Percentiles rank a stretch among this genome's conserved stretches.
phyloP scores from a whole-genome alignment of 2,113 vertebrate species.

The Tychaedon coryphoeus region DNA sequence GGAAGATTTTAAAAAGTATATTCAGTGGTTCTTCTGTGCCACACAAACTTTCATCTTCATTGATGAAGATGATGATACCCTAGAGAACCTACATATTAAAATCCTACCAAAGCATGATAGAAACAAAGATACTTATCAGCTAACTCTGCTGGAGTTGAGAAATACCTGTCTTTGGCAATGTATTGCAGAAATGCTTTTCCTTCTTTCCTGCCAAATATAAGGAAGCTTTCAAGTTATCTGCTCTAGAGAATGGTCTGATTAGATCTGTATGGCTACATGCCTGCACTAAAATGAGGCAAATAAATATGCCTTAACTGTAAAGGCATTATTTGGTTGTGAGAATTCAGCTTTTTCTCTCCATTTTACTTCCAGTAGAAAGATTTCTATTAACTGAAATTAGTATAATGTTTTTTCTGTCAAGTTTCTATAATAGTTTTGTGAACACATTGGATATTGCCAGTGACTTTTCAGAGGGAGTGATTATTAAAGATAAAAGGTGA shows the following conservation, averaged over 20 bases:
- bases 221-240: not conserved
- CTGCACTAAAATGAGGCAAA: not conserved
- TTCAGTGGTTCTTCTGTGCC: not conserved
- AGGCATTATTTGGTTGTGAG: not conserved
- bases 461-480: not conserved
- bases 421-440: not conserved
- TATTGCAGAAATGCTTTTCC: not conserved
- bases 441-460: not conserved
- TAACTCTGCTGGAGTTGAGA: not conserved
- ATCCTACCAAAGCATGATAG: not conserved
- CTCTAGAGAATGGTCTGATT: not conserved
- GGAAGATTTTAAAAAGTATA: not conserved
- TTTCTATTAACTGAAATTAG: not conserved
- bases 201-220: not conserved
- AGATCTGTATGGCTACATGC: not conserved
- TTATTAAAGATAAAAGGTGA: not conserved
- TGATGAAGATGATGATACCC: not conserved
- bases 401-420: not conserved
- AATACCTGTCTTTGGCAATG: not conserved
- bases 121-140: not conserved
- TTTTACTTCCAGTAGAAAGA: not conserved
- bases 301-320: not conserved
- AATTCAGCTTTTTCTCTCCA: not conserved
- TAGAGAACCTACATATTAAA: not conserved
- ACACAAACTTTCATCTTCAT: not conserved